These are phyloP conservation scores for Chanos chanos DNA, from an alignment of 2,797 vertebrate genomes.

Conservation along the genomic window DNA sequence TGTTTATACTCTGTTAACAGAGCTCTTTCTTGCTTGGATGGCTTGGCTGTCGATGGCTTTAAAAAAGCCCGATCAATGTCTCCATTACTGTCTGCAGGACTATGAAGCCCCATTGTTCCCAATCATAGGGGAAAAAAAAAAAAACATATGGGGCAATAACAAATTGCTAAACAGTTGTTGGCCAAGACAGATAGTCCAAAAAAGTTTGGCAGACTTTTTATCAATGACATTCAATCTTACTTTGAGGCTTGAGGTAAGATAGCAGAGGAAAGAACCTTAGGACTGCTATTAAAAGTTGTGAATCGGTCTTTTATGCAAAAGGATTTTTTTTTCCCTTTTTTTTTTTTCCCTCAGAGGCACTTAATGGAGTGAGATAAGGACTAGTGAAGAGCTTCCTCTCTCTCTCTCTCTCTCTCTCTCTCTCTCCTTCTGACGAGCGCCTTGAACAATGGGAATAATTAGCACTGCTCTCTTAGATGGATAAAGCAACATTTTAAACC, in stretches of 20 bases:
- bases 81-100: slow-evolving; percentile 11
- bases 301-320: slow-evolving; percentile 26
- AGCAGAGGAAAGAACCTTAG: slow-evolving; percentile 18
- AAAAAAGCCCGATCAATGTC: slow-evolving; percentile 54
- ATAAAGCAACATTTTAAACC: slow-evolving; percentile 6
- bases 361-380: not conserved
- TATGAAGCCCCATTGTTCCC: slow-evolving; percentile 28
- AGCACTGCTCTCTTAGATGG: slow-evolving; percentile 24
- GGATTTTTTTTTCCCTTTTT: too few species aligned
- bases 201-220: slow-evolving; percentile 27
- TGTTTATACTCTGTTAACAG: slow-evolving; percentile 62
- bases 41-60: slow-evolving; percentile 50
- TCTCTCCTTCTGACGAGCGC: slow-evolving; percentile 6
- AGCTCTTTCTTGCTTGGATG: slow-evolving; percentile 55
- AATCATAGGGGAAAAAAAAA: slow-evolving; percentile 25
- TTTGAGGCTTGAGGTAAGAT: slow-evolving; percentile 8
- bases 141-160: slow-evolving; percentile 28
- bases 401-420: not conserved
- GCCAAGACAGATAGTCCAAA: slow-evolving; percentile 2
- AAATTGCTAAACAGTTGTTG: slow-evolving; percentile 38
- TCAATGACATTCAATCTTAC: slow-evolving; percentile 24
- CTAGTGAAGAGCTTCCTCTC: not conserved
- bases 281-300: slow-evolving; percentile 37
- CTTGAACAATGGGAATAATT: slow-evolving; percentile 35
- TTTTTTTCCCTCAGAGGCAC: slow-evolving; percentile 2